Conservation (phyloP, 2,888 invertebrate species). For the Thecophora atra region DNA sequence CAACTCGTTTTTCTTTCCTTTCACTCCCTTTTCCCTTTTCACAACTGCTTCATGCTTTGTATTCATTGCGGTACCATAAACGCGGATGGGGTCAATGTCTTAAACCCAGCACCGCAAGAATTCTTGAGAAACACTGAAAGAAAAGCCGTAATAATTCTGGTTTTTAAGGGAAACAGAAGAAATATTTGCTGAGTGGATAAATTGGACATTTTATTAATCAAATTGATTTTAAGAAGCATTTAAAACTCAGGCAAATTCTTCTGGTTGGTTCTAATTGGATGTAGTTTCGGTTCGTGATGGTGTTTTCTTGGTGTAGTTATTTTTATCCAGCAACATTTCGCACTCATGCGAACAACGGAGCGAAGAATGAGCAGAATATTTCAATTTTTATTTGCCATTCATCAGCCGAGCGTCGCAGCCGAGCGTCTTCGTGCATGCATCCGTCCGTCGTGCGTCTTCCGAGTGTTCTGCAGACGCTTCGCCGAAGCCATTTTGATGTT, state of each 20-base stretch:
- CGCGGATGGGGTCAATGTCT: slow-evolving; percentile 39
- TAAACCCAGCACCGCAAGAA: slow-evolving; percentile 19
- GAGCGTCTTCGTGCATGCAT: background rate
- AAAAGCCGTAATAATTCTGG: background rate
- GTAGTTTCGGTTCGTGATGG: no score
- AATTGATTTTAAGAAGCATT: no score
- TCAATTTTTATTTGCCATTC: slow-evolving; percentile 40
- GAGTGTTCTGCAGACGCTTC: slow-evolving; percentile 1
- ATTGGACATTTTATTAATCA: background rate
- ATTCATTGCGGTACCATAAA: slow-evolving; percentile 38
- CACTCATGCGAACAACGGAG: slow-evolving; percentile 30
- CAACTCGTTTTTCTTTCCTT: background rate
- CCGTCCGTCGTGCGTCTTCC: background rate
- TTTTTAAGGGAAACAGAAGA: background rate
- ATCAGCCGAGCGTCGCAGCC: slow-evolving; percentile 27
- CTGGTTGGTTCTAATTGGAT: no score
- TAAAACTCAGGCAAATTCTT: no score
- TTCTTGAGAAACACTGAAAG: slow-evolving; percentile 20
- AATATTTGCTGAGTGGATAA: no score
- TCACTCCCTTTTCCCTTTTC: background rate
- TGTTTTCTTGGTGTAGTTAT: no score
- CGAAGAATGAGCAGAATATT: slow-evolving; percentile 24
- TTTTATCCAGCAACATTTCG: slow-evolving; percentile 20
- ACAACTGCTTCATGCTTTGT: slow-evolving; percentile 2
- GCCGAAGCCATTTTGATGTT: slow-evolving; percentile 26